Percentiles rank a stretch among this genome's conserved stretches.
Evolutionary conservation across 1,140 invertebrate species (phyloP).

Genomic region (Drosophila miranda): DNA sequence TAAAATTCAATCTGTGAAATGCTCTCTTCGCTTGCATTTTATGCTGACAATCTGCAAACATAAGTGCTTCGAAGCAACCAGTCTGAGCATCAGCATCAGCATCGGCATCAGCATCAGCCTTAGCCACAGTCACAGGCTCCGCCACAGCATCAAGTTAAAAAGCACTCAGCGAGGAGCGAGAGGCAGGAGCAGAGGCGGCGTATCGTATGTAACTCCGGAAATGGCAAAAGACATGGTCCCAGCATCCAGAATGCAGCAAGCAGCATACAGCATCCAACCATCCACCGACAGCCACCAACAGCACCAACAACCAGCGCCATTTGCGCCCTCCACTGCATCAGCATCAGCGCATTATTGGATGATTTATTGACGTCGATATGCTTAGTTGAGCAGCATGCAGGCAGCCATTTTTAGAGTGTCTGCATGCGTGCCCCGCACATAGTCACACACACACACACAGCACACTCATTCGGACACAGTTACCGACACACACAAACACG

Average conservation of each 20-base stretch:
- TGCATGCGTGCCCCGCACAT: constrained; percentile 39
- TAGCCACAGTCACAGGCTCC: constrained; percentile 20
- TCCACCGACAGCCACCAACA: not conserved
- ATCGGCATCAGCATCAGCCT: constrained; percentile 17
- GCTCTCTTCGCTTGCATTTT: constrained; percentile 68
- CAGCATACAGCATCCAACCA: constrained; percentile 4
- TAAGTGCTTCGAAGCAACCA: constrained; percentile 50
- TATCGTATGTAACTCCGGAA: constrained; percentile 66
- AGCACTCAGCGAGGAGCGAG: constrained; percentile 56
- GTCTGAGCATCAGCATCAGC: constrained; percentile 2
- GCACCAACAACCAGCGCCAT: constrained; percentile 41
- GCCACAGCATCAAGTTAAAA: constrained; percentile 58
- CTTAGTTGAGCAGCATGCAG: constrained; percentile 72
- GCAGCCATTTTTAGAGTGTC: constrained; percentile 65
- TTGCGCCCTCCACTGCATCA: constrained; percentile 54
- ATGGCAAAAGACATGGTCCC: constrained; percentile 63
- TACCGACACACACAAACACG: not conserved
- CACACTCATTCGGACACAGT: not conserved
- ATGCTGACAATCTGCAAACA: constrained; percentile 74
- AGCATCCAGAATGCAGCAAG: constrained; percentile 20
- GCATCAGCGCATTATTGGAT: constrained; percentile 77
- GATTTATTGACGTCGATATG: constrained; percentile 82
- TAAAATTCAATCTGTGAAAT: constrained; percentile 77
- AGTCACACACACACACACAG: constrained; percentile 8
- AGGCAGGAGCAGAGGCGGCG: constrained; percentile 24